phyloP scores from a whole-genome alignment of 2,113 vertebrate genomes.

The Microtus ochrogaster region DNA sequence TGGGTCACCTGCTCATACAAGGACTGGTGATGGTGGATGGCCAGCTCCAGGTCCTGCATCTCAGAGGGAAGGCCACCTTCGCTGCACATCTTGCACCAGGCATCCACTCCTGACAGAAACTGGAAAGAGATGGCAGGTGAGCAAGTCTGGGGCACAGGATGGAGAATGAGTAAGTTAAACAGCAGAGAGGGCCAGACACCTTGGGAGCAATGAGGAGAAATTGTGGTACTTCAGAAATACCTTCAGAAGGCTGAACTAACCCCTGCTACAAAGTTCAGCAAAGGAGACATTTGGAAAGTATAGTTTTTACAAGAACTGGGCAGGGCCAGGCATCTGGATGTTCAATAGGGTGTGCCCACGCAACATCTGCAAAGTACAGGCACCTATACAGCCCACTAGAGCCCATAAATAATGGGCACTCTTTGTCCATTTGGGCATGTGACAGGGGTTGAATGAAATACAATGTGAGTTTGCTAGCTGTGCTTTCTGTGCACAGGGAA shows the following conservation, averaged over 20 bases:
- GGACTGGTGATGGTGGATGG: constrained; percentile 98
- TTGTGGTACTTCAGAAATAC: not conserved
- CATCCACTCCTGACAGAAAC: constrained; percentile 97
- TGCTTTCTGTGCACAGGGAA: not conserved
- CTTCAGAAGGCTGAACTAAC: not conserved
- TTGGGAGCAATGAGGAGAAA: not conserved
- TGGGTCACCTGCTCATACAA: constrained; percentile 98
- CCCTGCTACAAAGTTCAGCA: not conserved
- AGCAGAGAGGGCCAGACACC: not conserved
- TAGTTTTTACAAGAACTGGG: constrained; percentile 2
- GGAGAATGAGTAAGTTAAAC: not conserved
- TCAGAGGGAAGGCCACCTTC: constrained; percentile 96
- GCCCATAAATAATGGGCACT: not conserved
- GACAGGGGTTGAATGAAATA: not conserved
- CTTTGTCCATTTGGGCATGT: not conserved
- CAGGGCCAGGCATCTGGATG: not conserved
- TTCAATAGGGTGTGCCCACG: not conserved
- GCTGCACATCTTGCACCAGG: constrained; percentile 98
- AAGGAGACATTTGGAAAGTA: not conserved
- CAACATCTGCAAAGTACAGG: not conserved
- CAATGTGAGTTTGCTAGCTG: not conserved
- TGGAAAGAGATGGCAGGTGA: constrained; percentile 79
- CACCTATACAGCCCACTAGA: not conserved
- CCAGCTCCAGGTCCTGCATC: constrained; percentile 97
- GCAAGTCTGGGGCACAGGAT: not conserved